A percentile compares a stretch with the other conserved stretches of the same genome.
These are phyloP conservation scores for Meda fulgida DNA, from an alignment of 2,797 vertebrate species.

Conservation along the genomic window DNA sequence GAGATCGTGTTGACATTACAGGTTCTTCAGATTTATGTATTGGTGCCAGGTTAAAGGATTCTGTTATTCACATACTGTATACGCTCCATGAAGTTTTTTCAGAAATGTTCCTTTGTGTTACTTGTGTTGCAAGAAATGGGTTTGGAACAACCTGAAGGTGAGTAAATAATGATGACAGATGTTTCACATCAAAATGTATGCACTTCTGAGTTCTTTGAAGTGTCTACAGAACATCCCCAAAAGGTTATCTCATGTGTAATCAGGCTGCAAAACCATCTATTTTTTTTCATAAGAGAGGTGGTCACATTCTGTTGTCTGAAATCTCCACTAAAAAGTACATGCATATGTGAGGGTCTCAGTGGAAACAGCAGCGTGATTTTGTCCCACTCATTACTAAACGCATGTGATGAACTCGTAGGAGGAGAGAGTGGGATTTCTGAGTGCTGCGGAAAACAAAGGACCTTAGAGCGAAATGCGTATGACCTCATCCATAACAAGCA, in stretches of 20 bases:
- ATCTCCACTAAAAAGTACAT: neutral
- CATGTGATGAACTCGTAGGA: conserved; percentile 60
- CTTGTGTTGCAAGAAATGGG: neutral
- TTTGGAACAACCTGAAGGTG: neutral
- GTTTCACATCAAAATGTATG: neutral
- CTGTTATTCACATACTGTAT: neutral
- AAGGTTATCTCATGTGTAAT: neutral
- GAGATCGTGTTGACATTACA: too few relatives aligned
- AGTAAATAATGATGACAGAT: neutral
- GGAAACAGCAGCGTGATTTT: conserved; percentile 45
- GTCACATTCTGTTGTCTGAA: neutral
- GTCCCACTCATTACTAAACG: conserved; percentile 40
- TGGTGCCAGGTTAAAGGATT: neutral
- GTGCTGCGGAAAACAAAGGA: conserved; percentile 56
- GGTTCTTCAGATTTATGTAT: neutral
- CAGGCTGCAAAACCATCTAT: neutral
- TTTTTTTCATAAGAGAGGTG: neutral
- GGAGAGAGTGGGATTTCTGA: conserved; percentile 61
- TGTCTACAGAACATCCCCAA: neutral
- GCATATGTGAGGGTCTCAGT: conserved; percentile 29
- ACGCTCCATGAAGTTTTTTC: neutral
- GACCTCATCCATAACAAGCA: conserved; percentile 32
- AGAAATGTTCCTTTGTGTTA: neutral
- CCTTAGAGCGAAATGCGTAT: conserved; percentile 36
- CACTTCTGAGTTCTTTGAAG: neutral